Percentiles rank a stretch among this genome's conserved stretches.
Conservation (phyloP, 2,797 vertebrate genomes). For the Sebastes miniatus region DNA sequence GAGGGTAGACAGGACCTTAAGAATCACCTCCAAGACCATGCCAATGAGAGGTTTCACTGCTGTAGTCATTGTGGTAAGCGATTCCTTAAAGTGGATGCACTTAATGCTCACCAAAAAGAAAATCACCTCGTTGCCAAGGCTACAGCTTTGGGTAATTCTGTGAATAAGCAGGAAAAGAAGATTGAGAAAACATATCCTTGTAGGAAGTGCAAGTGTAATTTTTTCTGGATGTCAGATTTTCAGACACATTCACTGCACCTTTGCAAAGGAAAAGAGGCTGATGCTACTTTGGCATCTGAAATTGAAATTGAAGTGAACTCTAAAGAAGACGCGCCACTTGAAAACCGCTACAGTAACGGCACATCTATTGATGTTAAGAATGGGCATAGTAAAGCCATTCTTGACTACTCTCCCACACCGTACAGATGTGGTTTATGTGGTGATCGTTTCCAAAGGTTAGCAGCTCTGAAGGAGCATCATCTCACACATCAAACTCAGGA, state of each 20-base stretch:
- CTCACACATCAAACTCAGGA: slow-evolving; percentile 79
- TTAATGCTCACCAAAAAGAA: slow-evolving; percentile 80
- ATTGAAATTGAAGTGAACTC: slow-evolving; percentile 51
- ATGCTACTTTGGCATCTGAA: slow-evolving; percentile 41
- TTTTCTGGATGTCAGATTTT: slow-evolving; percentile 87
- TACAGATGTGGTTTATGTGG: slow-evolving; percentile 85
- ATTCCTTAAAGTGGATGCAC: slow-evolving; percentile 79
- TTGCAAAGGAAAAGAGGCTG: slow-evolving; percentile 68
- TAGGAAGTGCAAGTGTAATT: slow-evolving; percentile 80
- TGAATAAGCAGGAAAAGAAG: slow-evolving; percentile 71
- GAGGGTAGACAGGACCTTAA: slow-evolving; percentile 75
- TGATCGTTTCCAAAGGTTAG: slow-evolving; percentile 76
- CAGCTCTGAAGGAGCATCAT: slow-evolving; percentile 81
- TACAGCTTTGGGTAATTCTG: slow-evolving; percentile 37
- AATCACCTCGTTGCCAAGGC: slow-evolving; percentile 60
- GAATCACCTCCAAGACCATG: slow-evolving; percentile 79
- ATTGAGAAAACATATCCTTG: slow-evolving; percentile 80
- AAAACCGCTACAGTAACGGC: slow-evolving; percentile 64
- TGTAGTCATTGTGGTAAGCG: slow-evolving; percentile 83
- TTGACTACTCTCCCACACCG: slow-evolving; percentile 60
- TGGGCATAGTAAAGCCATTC: slow-evolving; percentile 32
- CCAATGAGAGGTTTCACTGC: slow-evolving; percentile 78
- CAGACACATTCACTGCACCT: slow-evolving; percentile 76
- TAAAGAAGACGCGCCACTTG: slow-evolving; percentile 38
- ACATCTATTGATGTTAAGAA: slow-evolving; percentile 50